Evolutionary conservation across 2,888 invertebrate genomes (phyloP), one percentile per base, ranked within the genome.

Genomic region (Sepioteuthis lessoniana): DNA sequence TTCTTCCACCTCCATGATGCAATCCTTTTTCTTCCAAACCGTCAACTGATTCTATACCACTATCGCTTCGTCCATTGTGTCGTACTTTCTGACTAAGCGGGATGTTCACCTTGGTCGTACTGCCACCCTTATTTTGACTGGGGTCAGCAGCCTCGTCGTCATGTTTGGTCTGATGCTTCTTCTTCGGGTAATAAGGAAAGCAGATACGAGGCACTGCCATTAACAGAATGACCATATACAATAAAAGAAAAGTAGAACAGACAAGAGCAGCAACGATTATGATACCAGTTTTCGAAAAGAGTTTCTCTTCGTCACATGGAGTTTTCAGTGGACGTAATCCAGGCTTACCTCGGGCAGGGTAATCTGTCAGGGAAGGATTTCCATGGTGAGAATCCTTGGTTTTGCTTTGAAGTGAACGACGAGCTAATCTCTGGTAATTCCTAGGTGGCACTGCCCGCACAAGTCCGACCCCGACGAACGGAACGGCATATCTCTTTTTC

Each of bases 161-260:
- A 7, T 35, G 37, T 7, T 28, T 28, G 16, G 28, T 42, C 8
- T 31, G 31, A 0, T 4, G 46, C 91, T 92, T 92, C 16, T n/a
- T 92, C 21, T 92, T 47, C n/a, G 91, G 91, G 25, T 92, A 47
- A 46, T 92, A 92, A 92, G 91, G 91, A 47, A 92, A 92, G n/a
- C 91, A 92, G 21, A 92, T 19, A 13, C 91, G 42, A 0, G 91
- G 91, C 5, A 92, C 91, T 8, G 46, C 42, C 42, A 92, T 42
- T 13, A 92, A 42, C 1, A 92, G 37, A 10, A 92, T 92, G 10
- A 92, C 91, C 91, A 42, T 92, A 31, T 92, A 92, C 0, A 92
- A 46, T 8, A 92, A 46, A 47, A 92, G 91, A 28, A 92, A 92
- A 0, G 46, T 46, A 31, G 47, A n/a, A 28, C 91, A 92, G 7